These are phyloP conservation scores for Patagioenas fasciata DNA, from an alignment of 2,113 vertebrate species.

Conservation along the genomic window DNA sequence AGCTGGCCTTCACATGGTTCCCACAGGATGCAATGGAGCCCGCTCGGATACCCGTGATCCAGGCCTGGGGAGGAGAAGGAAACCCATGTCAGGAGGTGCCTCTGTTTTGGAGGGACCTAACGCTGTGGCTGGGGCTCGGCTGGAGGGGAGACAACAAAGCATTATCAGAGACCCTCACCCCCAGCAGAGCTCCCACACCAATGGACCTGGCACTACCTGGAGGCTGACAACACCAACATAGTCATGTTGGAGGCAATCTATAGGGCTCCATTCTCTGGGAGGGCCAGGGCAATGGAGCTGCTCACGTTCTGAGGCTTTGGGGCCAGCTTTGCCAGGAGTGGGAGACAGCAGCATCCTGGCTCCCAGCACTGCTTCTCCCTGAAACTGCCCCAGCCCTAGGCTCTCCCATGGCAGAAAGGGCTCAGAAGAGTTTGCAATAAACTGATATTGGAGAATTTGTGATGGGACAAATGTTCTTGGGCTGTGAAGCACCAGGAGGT, in stretches of 20 bases:
- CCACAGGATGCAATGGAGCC: conserved; percentile 77
- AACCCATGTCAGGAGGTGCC: background rate
- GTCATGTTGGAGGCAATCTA: accelerated
- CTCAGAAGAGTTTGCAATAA: background rate
- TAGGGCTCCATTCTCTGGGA: background rate
- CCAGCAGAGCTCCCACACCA: accelerated
- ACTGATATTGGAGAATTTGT: background rate
- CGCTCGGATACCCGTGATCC: conserved; percentile 83
- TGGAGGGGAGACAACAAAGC: background rate
- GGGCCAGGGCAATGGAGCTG: accelerated
- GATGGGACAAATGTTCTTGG: background rate
- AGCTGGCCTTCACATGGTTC: conserved; percentile 87
- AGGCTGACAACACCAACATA: accelerated
- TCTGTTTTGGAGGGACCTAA: background rate
- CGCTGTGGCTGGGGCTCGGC: accelerated
- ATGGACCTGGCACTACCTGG: background rate
- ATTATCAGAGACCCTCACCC: background rate
- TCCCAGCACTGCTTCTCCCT: background rate
- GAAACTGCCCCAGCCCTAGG: background rate
- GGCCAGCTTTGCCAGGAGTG: background rate
- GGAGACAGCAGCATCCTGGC: background rate
- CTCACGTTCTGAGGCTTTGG: background rate
- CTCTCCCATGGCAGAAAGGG: background rate
- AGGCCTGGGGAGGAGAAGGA: conserved; percentile 76
- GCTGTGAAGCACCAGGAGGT: background rate